phyloP scores from a whole-genome alignment of 2,797 vertebrate genomes.

The Schizopygopsis pylzovi region DNA sequence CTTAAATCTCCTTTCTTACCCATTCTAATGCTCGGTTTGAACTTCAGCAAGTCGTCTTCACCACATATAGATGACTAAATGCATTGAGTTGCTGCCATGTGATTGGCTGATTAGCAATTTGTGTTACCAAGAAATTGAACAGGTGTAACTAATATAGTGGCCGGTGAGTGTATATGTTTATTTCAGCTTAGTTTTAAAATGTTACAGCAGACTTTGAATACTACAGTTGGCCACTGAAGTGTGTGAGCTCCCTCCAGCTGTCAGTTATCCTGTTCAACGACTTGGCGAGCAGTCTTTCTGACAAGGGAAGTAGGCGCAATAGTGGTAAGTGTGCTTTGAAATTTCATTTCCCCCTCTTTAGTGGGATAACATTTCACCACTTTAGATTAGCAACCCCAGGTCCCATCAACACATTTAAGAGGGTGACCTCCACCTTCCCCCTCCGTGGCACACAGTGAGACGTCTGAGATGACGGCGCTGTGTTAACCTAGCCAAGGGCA shows the following conservation, averaged over 20 bases:
- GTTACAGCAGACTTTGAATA: background rate
- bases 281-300: slow-evolving; percentile 36
- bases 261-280: slow-evolving; percentile 35
- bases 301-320: slow-evolving; percentile 26
- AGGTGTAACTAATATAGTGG: too few relatives aligned
- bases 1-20: too few relatives aligned
- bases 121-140: too few relatives aligned
- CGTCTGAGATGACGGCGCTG: slow-evolving; percentile 66
- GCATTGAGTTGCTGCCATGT: too few relatives aligned
- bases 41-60: too few relatives aligned
- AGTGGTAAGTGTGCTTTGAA: slow-evolving; percentile 53
- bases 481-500: slow-evolving; percentile 83
- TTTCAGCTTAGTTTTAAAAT: background rate
- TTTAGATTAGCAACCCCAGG: slow-evolving; percentile 71
- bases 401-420: slow-evolving; percentile 70
- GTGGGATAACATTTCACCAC: slow-evolving; percentile 74
- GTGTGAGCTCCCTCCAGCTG: slow-evolving; percentile 41
- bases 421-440: slow-evolving; percentile 49
- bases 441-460: slow-evolving; percentile 23
- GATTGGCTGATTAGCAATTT: too few relatives aligned
- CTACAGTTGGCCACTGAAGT: slow-evolving; percentile 2
- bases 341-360: slow-evolving; percentile 61
- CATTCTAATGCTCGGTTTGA: too few relatives aligned
- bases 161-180: too few relatives aligned
- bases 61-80: too few relatives aligned